Evolutionary conservation across 1,140 invertebrate genomes (phyloP), one percentile per base, ranked within the genome.

Genomic region (Rhopalosiphum padi): DNA sequence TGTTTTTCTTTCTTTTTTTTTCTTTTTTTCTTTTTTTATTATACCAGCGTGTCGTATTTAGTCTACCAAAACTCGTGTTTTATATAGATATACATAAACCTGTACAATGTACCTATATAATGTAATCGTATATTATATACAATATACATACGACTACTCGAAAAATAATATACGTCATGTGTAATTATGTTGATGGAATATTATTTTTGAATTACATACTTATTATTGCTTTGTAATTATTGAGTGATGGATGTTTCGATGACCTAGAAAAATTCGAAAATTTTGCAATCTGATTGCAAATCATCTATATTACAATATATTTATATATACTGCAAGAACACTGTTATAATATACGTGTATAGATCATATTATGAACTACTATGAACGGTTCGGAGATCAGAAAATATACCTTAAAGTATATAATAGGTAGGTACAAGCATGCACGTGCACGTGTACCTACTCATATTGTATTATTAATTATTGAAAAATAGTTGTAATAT

Each of bases 221-320:
- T 41, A 41, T 77, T 15, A n/a, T 77, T 18, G 60, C 60, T 77
- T 77, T 77, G n/a, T 77, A 77, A 77, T 77, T 77, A 77, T 77
- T n/a, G 60, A n/a, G 60, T n/a, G 60, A 77, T 77, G n/a, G n/a
- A n/a, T 77, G 60, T 77, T 77, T 77, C n/a, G 60, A 77, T n/a
- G 60, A 77, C 60, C 60, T 77, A 77, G 60, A 77, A 77, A 77
- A 77, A 77, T 77, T n/a, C 30, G 60, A 77, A n/a, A n/a, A 77
- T 77, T 35, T 77, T n/a, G 60, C 60, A 77, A 77, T 68, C 60
- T n/a, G 60, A n/a, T 68, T 68, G 60, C 60, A 30, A 68, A n/a
- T 77, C 60, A 18, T 77, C 30, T n/a, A n/a, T n/a, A 77, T n/a
- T n/a, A 77, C n/a, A 35, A n/a, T 18, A 18, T 5, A 21, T 77